Base-by-base conservation (phyloP, 2,113 vertebrate species). In the Nannospalax galili region DNA sequence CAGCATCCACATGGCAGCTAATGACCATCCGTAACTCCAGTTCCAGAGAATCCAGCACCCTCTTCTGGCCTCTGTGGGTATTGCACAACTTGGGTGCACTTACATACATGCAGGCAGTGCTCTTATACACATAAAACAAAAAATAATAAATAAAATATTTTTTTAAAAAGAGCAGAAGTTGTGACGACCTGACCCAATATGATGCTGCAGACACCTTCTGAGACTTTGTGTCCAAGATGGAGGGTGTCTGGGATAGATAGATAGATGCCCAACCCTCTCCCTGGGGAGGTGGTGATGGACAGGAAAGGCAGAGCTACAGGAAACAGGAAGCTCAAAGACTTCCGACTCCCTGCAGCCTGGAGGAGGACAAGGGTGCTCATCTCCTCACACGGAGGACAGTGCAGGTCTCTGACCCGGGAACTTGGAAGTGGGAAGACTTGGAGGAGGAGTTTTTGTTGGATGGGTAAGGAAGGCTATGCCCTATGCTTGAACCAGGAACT, bases 391-490 rank as follows among this genome's bases (percentile, higher is more conserved):
- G 4, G 37, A 79, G n/a, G 52, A 19, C 69, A 48, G 35, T 1
- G 3, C 0, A 2, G 35, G 70, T 35, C 78, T 1, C 1, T 4
- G 35, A 73, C 24, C 17, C 37, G 28, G 40, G 15, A 45, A 15
- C 11, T 0, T 8, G 20, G 67, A 75, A 26, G n/a, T 0, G n/a
- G 10, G 1, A 15, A 10, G 1, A 30, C 4, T 45, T 12, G 19
- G 0, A 0, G 35, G 20, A 20, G 1, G n/a, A 48, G 45, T 45
- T 1, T 72, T 2, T 56, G n/a, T 8, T 7, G 3, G 16, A 35
- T 4, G 60, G 0, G 2, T 7, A 22, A 6, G 4, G 20, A 64
- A 32, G 56, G 37, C 45, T 69, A 84, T 3, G 0, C 1, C 2
- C 1, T 2, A 11, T 19, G 2, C 42, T 45, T 26, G 11, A 22